Evolutionary conservation across 2,797 vertebrate genomes (phyloP), one percentile per base, ranked within the genome.

Genomic region (Sebastes nivosus): DNA sequence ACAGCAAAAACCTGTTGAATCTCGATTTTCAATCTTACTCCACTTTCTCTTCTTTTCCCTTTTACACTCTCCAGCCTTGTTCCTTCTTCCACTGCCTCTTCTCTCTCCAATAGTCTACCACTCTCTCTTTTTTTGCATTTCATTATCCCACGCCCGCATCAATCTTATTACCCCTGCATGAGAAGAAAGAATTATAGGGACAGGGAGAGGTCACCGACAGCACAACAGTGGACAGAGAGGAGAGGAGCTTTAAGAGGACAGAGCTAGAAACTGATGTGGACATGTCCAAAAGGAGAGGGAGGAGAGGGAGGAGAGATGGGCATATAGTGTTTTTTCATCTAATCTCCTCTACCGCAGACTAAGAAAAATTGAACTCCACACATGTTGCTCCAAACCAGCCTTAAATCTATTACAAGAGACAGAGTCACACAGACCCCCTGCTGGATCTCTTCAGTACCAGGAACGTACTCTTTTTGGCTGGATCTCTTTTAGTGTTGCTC

Each of bases 71-170:
- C 12, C 22, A 6, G 3, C 5, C 32, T 5, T 54, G 16, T 42
- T 55, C 34, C 55, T 38, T 67, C 52, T 55, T 69, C 63, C n/a
- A 60, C 32, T 70, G 66, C 61, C 32, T 63, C 27, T 60, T 52
- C 42, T 3, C 22, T 58, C 10, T 20, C 29, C 18, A 68, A 5
- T 69, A n/a, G 54, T 71, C 69, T n/a, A 46, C 18, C 57, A 59
- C 29, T 58, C 20, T 57, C 6, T 79, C 46, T 22, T 84, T 59
- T 82, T 76, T 68, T 59, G 50, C 69, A 81, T 91, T 84, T 81
- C 29, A 89, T 84, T 87, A 90, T 83, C 74, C 32, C 38, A 34
- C 4, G 25, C 72, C 77, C 69, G 67, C 84, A 87, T 91, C 75
- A 79, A 67, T 90, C 73, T 70, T 25, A 82, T 86, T 72, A 72